Percentiles rank a stretch among this genome's conserved stretches.
These are phyloP conservation scores for Cecidostiba fungosa DNA, from an alignment of 2,888 invertebrate species.

Conservation along the genomic window DNA sequence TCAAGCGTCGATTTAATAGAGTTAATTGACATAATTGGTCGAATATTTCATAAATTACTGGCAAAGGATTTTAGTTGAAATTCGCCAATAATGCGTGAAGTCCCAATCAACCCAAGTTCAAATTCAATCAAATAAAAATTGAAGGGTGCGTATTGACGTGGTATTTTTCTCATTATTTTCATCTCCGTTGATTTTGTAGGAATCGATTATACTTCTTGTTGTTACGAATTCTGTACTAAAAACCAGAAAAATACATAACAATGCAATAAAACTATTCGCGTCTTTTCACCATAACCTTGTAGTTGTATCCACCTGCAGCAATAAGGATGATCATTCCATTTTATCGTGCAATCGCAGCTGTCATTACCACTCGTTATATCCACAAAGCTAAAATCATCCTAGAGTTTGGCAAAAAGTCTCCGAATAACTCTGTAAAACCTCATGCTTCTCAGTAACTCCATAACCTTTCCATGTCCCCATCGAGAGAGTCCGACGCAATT, in stretches of 20 bases:
- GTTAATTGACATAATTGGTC: too few relatives aligned
- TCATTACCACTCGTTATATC: neutral
- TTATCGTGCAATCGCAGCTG: neutral
- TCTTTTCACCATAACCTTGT: neutral
- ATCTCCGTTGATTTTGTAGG: too few relatives aligned
- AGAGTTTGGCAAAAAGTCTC: slow-evolving; percentile 6
- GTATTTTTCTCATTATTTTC: too few relatives aligned
- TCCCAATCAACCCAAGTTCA: too few relatives aligned
- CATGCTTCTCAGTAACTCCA: neutral
- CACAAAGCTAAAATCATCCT: neutral
- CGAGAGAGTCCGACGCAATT: neutral
- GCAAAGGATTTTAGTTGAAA: too few relatives aligned
- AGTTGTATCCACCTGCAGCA: too few relatives aligned
- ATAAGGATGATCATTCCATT: neutral
- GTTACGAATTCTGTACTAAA: neutral
- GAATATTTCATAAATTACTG: too few relatives aligned
- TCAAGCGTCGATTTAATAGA: too few relatives aligned
- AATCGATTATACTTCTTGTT: neutral
- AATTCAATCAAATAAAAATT: too few relatives aligned
- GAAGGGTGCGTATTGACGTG: too few relatives aligned
- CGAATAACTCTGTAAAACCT: neutral
- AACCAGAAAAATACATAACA: neutral
- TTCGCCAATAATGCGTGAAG: too few relatives aligned
- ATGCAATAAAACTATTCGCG: neutral
- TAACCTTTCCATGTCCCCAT: neutral